Conservation (phyloP, 2,797 vertebrate species). For the Oophaga sylvatica region DNA sequence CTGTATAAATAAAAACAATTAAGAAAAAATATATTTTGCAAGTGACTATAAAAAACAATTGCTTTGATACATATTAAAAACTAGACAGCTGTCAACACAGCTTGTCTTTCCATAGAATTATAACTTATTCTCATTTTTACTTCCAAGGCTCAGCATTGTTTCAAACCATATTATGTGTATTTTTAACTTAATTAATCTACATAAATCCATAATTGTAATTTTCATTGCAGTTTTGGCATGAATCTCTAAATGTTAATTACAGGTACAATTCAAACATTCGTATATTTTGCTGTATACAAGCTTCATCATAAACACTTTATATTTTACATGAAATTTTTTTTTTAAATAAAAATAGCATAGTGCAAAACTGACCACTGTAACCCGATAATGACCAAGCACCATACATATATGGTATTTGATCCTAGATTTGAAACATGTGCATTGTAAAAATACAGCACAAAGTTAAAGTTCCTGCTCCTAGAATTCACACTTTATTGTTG, state of each 20-base stretch:
- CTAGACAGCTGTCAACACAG: background rate
- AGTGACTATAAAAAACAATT: background rate
- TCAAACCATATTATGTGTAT: background rate
- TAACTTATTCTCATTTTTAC: background rate
- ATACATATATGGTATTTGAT: too few relatives aligned
- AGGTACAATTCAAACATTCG: background rate
- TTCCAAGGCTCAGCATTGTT: background rate
- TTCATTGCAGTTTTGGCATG: constrained; percentile 1
- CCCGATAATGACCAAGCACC: too few relatives aligned
- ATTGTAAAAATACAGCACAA: too few relatives aligned
- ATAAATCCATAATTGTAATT: background rate
- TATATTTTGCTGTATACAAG: background rate
- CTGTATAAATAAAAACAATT: background rate
- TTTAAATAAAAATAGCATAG: too few relatives aligned
- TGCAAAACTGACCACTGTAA: too few relatives aligned
- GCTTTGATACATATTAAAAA: background rate
- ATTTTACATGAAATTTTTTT: background rate
- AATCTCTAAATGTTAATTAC: background rate
- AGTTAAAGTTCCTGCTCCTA: too few relatives aligned
- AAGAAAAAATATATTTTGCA: background rate
- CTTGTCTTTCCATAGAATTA: background rate
- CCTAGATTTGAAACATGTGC: too few relatives aligned
- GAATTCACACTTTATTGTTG: too few relatives aligned
- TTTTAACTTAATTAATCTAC: background rate
- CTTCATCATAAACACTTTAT: background rate